phyloP scores from a whole-genome alignment of 1,140 invertebrate species.

The Cotesia vestalis region DNA sequence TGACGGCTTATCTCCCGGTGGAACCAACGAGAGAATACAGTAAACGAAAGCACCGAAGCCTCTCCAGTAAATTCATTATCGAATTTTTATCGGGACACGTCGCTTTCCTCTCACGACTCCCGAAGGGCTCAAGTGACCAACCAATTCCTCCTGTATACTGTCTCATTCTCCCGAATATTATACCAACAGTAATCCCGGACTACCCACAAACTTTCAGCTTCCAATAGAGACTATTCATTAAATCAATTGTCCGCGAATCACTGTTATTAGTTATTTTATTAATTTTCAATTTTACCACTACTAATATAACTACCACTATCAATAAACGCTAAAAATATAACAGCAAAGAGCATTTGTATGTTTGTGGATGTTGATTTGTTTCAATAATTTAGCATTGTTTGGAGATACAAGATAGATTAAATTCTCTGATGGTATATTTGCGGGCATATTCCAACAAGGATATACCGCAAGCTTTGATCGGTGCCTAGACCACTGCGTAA shows the following conservation, averaged over 20 bases:
- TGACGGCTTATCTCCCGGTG: constrained; percentile 57
- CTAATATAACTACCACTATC: neutral
- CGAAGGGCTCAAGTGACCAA: neutral
- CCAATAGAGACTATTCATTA: too few relatives aligned
- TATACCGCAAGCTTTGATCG: constrained; percentile 51
- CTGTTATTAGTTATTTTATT: too few relatives aligned
- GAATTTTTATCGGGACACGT: constrained; percentile 30
- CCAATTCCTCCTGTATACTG: constrained; percentile 6
- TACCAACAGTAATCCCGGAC: neutral
- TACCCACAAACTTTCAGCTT: neutral
- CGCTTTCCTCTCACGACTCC: neutral
- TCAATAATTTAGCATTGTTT: constrained; percentile 5
- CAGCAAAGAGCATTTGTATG: too few relatives aligned
- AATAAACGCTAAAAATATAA: neutral
- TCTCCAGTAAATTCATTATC: constrained; percentile 36
- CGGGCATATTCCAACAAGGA: neutral
- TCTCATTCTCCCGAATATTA: constrained; percentile 1
- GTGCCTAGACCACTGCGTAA: constrained; percentile 50
- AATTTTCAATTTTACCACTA: too few relatives aligned
- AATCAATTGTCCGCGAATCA: too few relatives aligned
- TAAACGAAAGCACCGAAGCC: neutral
- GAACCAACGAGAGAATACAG: constrained; percentile 14
- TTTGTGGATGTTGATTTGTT: neutral
- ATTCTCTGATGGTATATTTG: constrained; percentile 16
- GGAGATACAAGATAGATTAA: neutral